phyloP scores from a whole-genome alignment of 2,888 invertebrate species.

The Hyposoter dolosus region DNA sequence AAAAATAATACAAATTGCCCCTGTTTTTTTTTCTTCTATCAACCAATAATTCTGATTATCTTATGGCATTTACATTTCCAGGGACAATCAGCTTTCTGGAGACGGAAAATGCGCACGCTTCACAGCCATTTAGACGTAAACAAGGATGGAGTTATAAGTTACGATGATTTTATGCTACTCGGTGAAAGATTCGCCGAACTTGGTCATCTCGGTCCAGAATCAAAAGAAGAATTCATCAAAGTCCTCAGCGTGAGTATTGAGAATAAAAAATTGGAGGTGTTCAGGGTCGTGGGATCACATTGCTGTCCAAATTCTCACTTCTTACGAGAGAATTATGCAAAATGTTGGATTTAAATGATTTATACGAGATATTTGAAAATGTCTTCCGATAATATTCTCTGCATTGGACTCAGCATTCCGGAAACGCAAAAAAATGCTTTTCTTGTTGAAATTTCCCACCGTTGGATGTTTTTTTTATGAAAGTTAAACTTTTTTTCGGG shows the following conservation, averaged over 20 bases:
- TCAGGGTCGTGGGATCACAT: neutral
- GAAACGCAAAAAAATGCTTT: neutral
- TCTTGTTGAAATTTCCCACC: neutral
- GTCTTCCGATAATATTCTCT: neutral
- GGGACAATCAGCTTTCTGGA: conserved; percentile 90
- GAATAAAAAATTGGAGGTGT: neutral
- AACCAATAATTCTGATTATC: neutral
- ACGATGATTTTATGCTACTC: conserved; percentile 91
- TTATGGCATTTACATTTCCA: conserved; percentile 73
- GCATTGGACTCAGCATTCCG: neutral
- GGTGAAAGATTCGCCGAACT: conserved; percentile 91
- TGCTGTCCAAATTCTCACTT: neutral
- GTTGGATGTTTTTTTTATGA: neutral
- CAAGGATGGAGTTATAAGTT: conserved; percentile 94
- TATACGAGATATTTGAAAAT: neutral
- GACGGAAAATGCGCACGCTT: conserved; percentile 93
- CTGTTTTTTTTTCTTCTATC: neutral
- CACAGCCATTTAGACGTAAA: conserved; percentile 94
- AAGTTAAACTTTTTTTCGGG: neutral
- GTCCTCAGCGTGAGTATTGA: conserved; percentile 88
- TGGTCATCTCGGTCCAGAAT: conserved; percentile 89
- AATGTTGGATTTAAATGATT: neutral
- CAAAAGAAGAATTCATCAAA: conserved; percentile 89
- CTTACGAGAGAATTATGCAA: neutral
- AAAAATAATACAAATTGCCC: neutral